Percentiles rank a stretch among this genome's conserved stretches.
phyloP scores from a whole-genome alignment of 2,888 invertebrate genomes.

The Nudaria mundana region DNA sequence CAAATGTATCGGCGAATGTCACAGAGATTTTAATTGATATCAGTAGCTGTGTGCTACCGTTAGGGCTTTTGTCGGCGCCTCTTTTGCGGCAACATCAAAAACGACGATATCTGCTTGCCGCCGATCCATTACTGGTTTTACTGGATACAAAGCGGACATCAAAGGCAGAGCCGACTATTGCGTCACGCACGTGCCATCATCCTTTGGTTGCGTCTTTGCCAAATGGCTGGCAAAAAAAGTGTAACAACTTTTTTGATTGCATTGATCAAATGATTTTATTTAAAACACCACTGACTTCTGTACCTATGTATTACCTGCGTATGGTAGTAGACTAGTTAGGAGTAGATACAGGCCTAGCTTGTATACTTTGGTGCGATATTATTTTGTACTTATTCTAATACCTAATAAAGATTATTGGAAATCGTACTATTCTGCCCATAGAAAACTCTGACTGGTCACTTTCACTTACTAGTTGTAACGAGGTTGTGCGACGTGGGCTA shows the following conservation, averaged over 20 bases:
- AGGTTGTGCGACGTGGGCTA: too few species aligned
- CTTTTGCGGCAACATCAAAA: slow-evolving; percentile 56
- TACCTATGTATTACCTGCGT: too few species aligned
- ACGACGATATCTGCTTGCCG: slow-evolving; percentile 53
- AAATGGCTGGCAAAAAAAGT: slow-evolving; percentile 13
- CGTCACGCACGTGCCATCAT: slow-evolving; percentile 69
- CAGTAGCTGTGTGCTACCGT: slow-evolving; percentile 75
- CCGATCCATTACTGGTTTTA: slow-evolving; percentile 59
- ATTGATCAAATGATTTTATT: slow-evolving; percentile 12
- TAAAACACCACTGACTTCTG: too few species aligned
- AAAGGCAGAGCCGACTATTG: slow-evolving; percentile 59
- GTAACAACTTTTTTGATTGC: slow-evolving; percentile 2
- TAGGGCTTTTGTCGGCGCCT: slow-evolving; percentile 65
- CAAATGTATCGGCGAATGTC: slow-evolving; percentile 55
- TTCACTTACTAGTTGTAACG: too few species aligned
- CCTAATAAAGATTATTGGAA: too few species aligned
- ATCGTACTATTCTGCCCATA: too few species aligned
- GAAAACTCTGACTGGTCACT: too few species aligned
- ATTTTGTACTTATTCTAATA: too few species aligned
- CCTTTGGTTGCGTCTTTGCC: slow-evolving; percentile 37
- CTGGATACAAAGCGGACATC: slow-evolving; percentile 58
- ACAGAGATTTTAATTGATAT: slow-evolving; percentile 76
- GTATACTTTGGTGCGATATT: too few species aligned
- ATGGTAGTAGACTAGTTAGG: too few species aligned
- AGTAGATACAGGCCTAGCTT: too few species aligned